phyloP scores from a whole-genome alignment of 2,888 invertebrate genomes.

The Epistrophella euchroma region DNA sequence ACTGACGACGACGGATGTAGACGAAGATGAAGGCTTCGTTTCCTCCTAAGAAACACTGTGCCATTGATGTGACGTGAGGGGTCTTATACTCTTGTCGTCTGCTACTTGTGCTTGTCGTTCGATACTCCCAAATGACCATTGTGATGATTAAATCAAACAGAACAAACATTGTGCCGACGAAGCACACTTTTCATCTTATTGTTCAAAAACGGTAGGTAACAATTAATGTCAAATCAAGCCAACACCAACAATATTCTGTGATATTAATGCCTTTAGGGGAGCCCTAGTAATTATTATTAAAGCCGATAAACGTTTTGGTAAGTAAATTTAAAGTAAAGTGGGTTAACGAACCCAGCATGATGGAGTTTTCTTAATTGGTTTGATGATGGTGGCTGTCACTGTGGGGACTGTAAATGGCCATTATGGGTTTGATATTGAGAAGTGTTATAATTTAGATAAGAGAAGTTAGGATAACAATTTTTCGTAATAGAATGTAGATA shows the following conservation, averaged over 20 bases:
- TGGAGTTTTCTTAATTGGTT: not conserved
- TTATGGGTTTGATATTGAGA: constrained; percentile 40
- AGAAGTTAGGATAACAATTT: not conserved
- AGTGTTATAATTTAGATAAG: constrained; percentile 43
- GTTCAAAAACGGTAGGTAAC: constrained; percentile 64
- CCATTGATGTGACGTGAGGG: constrained; percentile 3
- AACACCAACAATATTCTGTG: constrained; percentile 35
- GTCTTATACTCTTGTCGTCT: not conserved
- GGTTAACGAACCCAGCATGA: not conserved
- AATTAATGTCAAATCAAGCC: constrained; percentile 72
- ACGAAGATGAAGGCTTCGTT: not conserved
- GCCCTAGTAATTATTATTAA: constrained; percentile 63
- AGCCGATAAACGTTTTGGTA: constrained; percentile 44
- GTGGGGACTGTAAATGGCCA: constrained; percentile 49
- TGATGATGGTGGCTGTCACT: not conserved
- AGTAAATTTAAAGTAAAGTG: constrained; percentile 26
- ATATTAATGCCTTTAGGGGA: constrained; percentile 29
- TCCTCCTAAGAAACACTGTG: not conserved
- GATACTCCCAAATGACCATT: constrained; percentile 60
- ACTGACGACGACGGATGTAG: no score
- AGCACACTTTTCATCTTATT: constrained; percentile 60
- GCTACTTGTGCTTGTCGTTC: constrained; percentile 1
- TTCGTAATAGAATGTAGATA: not conserved
- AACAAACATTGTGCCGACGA: constrained; percentile 58
- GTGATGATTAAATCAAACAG: constrained; percentile 67